Evolutionary conservation across 2,797 vertebrate genomes (phyloP).

Genomic region (Mycteria americana): DNA sequence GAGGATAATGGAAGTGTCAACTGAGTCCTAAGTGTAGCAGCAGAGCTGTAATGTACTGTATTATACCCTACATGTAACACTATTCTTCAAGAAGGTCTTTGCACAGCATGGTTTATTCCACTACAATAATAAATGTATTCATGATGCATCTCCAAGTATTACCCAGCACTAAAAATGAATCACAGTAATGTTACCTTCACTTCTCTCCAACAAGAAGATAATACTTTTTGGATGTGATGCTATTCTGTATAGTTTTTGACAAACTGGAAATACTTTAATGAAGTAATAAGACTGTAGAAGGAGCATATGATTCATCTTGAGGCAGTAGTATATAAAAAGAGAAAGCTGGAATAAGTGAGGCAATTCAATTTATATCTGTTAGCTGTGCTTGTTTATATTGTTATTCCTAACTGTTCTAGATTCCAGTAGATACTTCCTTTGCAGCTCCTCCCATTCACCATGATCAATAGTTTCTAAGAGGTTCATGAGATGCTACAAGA

Average conservation of each 20-base stretch:
- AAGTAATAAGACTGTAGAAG: constrained; percentile 54
- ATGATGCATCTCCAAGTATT: constrained; percentile 50
- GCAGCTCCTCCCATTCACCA: background rate
- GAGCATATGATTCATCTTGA: constrained; percentile 41
- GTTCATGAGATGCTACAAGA: background rate
- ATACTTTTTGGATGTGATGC: constrained; percentile 56
- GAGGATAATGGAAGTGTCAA: constrained; percentile 57
- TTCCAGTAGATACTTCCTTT: background rate
- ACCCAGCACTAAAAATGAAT: constrained; percentile 64
- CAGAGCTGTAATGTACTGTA: constrained; percentile 36
- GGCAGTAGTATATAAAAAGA: constrained; percentile 27
- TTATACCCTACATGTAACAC: background rate
- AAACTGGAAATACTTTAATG: constrained; percentile 72
- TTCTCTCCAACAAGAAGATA: constrained; percentile 54
- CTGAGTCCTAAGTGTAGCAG: constrained; percentile 27
- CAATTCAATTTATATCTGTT: constrained; percentile 53
- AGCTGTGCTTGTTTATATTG: constrained; percentile 1
- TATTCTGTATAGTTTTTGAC: constrained; percentile 58
- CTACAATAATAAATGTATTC: constrained; percentile 48
- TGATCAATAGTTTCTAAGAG: background rate
- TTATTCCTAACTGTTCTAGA: background rate
- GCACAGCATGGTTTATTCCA: constrained; percentile 30
- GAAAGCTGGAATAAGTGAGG: background rate
- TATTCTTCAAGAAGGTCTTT: constrained; percentile 40
- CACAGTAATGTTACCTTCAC: constrained; percentile 62